Base-by-base conservation (phyloP, 2,888 invertebrate genomes). In the Zhengitettix transpicula region DNA sequence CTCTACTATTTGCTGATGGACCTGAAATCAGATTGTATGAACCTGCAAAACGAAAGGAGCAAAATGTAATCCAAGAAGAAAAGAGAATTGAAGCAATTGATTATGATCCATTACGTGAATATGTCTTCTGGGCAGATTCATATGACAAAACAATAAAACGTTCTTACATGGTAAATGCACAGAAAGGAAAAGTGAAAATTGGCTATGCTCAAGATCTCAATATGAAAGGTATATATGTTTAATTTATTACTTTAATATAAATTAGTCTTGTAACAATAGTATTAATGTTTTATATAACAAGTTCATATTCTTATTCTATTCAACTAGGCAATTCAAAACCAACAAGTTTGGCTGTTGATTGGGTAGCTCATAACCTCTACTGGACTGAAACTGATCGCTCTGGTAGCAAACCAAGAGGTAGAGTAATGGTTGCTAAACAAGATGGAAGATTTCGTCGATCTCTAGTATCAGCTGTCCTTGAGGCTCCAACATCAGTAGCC, bases 41-140 rank as follows among this genome's bases (percentile, higher is more conserved):
- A 55, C 72, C 84, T 40, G 79, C 81, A 57, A 68, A 71, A 64
- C 81, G 81, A 68, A 51, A 52, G 16, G 59, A 61, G 55, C 15
- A 83, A 62, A 87, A 87, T 66, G 84, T 93, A 0, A 84, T 96
- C 55, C 79, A 81, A 0, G 82, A 88, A 12, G 95, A 96, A 70
- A 89, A 89, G 71, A 81, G 94, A 57, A 89, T 98, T 59, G 89
- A 93, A 68, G 89, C 93, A 0, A 76, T 99, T 57, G 98, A 97
- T 72, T 91, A 89, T 68, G 89, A 96, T 72, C 87, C 90, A 0
- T 80, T 79, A 61, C 75, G 78, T 28, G 88, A 92, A 70, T 89
- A 93, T 70, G 77, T 98, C 60, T 98, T 92, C 77, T 99, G 98
- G 96, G 91, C 93, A 0, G 97, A 98, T 71, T 88, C 89, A 65